Evolutionary conservation across 2,113 vertebrate genomes (phyloP).

Genomic region (Callospermophilus lateralis): DNA sequence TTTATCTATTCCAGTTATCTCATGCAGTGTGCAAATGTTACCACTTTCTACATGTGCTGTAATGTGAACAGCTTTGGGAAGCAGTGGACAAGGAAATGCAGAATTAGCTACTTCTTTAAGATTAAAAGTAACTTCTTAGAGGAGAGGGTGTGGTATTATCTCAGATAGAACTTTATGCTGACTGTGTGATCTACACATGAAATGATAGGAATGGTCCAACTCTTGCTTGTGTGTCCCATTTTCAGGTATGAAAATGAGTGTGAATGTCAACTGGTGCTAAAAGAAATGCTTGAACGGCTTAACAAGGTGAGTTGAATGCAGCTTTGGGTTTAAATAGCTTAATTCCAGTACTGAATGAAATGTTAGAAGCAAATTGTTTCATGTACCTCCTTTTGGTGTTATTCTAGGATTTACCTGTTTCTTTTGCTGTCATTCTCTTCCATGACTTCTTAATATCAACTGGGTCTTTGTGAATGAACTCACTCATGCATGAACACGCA

Average conservation of each 20-base stretch:
- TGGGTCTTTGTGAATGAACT: neutral
- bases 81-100: neutral
- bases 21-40: neutral
- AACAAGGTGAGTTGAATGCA: conserved; percentile 92
- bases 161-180: neutral
- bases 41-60: neutral
- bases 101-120: neutral
- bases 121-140: neutral
- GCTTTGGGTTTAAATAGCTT: neutral
- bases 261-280: conserved; percentile 93
- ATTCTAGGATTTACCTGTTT: neutral
- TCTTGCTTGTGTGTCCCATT: conserved; percentile 59
- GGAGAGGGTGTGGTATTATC: neutral
- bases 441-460: neutral
- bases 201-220: neutral
- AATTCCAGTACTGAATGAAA: neutral
- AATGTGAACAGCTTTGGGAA: neutral
- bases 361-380: neutral
- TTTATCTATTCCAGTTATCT: neutral
- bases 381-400: neutral
- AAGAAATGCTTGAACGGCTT: conserved; percentile 92
- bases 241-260: conserved; percentile 96
- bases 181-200: neutral
- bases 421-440: conserved; percentile 26
- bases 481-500: neutral